Evolutionary conservation across 2,113 vertebrate genomes (phyloP).

Genomic region (Bufo gargarizans): DNA sequence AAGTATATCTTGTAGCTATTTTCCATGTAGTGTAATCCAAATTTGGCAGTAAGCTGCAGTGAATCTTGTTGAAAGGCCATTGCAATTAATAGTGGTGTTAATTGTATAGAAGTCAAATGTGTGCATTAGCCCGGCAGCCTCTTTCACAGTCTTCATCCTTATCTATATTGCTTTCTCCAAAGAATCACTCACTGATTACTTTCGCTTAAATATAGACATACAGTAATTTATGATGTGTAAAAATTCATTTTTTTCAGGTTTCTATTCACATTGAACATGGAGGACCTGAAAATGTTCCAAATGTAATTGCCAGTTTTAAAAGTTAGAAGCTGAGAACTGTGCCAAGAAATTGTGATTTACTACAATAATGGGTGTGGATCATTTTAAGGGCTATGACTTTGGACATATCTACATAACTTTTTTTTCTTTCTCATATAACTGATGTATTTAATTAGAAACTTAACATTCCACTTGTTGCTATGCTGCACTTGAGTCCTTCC

Average conservation of each 20-base stretch:
- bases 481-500: not conserved
- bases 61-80: not conserved
- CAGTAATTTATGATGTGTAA: not conserved
- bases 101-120: not conserved
- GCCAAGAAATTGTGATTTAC: not conserved
- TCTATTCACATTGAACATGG: not conserved
- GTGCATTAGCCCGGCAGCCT: not conserved
- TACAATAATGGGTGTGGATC: conserved; percentile 3
- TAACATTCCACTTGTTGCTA: not conserved
- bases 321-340: not conserved
- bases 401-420: not conserved
- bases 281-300: conserved; percentile 3
- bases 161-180: not conserved
- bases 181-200: not conserved
- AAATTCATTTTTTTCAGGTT: not conserved
- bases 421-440: not conserved
- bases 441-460: not conserved
- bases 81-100: not conserved
- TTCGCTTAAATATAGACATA: not conserved
- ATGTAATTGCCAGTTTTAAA: conserved; percentile 5
- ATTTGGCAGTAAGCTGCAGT: not conserved
- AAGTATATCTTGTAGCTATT: not conserved
- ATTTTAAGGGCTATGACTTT: not conserved
- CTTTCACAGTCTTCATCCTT: not conserved
- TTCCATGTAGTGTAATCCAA: not conserved